A percentile compares a stretch with the other conserved stretches of the same genome.
phyloP scores from a whole-genome alignment of 2,113 vertebrate species.

The Fulica atra region DNA sequence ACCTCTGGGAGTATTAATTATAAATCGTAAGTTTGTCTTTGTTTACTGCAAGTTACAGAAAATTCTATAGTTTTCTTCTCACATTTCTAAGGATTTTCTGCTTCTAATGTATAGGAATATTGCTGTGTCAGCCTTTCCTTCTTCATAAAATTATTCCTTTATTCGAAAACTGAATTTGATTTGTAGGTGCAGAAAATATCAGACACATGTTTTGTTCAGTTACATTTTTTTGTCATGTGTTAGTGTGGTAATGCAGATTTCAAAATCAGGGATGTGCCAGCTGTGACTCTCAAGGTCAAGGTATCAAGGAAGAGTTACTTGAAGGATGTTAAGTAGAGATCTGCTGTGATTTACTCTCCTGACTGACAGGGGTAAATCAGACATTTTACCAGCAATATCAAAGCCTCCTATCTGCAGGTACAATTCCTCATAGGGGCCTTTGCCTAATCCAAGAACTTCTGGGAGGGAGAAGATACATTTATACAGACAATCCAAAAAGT shows the following conservation, averaged over 20 bases:
- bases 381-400: background rate
- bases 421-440: background rate
- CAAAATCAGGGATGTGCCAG: background rate
- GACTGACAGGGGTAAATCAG: background rate
- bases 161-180: background rate
- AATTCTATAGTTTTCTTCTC: background rate
- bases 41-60: background rate
- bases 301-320: background rate
- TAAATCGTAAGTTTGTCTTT: background rate
- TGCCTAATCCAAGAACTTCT: background rate
- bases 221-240: background rate
- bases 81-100: background rate
- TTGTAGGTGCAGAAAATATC: background rate
- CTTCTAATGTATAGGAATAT: background rate
- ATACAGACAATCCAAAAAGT: background rate
- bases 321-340: background rate
- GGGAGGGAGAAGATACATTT: background rate
- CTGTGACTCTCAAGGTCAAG: background rate
- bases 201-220: background rate
- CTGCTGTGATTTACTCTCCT: background rate
- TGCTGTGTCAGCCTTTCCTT: background rate
- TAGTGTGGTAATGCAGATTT: background rate
- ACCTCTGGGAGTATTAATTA: background rate
- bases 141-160: background rate
- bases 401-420: background rate